phyloP scores from a whole-genome alignment of 2,888 invertebrate species.

The Danaus chrysippus region DNA sequence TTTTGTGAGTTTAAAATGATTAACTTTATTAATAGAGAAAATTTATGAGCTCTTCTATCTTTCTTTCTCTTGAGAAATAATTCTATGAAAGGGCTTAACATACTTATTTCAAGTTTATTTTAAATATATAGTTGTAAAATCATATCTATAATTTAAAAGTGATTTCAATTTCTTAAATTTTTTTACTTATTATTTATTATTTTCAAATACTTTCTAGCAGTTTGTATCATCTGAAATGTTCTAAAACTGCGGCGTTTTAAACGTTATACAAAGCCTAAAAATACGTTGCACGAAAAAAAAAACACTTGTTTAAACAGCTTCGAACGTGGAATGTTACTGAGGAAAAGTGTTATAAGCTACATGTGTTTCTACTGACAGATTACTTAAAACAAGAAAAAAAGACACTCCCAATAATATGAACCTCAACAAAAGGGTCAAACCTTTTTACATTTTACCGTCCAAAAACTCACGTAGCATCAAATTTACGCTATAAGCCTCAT shows the following conservation, averaged over 20 bases:
- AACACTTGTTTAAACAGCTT: conserved; percentile 11
- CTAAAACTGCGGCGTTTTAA: not conserved
- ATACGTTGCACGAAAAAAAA: conserved; percentile 1
- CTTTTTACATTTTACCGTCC: conserved; percentile 37
- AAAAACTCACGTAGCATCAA: conserved; percentile 32
- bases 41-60: no score
- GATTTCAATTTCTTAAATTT: no score
- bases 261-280: not conserved
- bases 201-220: no score
- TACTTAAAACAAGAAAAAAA: conserved; percentile 37
- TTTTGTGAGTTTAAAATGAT: no score
- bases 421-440: conserved; percentile 41
- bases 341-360: conserved; percentile 24
- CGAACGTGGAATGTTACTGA: conserved; percentile 12
- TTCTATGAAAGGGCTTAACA: no score
- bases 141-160: no score
- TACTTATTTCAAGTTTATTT: no score
- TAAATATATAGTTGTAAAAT: no score
- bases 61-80: no score
- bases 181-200: no score
- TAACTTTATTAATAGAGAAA: no score
- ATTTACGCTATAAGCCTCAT: conserved; percentile 33
- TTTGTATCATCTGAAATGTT: no score
- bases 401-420: conserved; percentile 42
- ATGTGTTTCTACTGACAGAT: conserved; percentile 36